Percentiles rank a stretch among this genome's conserved stretches.
These are phyloP conservation scores for Operophtera brumata DNA, from an alignment of 2,888 invertebrate species.

Conservation along the genomic window DNA sequence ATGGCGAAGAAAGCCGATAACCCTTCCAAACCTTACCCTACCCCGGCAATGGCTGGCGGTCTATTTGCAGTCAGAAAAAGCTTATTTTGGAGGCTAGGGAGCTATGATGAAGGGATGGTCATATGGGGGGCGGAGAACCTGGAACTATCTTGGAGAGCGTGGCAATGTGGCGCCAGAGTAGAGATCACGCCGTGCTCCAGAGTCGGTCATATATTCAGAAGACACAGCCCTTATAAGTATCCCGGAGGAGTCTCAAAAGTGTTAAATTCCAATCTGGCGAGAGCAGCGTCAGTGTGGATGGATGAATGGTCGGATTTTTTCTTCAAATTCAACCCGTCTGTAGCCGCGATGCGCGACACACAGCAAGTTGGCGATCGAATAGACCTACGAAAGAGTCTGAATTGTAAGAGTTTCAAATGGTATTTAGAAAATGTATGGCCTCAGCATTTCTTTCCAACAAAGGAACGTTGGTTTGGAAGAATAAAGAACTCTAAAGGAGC, in stretches of 20 bases:
- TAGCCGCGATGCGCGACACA: conserved; percentile 78
- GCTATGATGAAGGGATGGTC: conserved; percentile 86
- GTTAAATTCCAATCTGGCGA: conserved; percentile 93
- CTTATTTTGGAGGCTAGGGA: conserved; percentile 93
- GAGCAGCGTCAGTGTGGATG: conserved; percentile 98
- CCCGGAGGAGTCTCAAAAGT: conserved; percentile 94
- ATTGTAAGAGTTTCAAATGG: conserved; percentile 95
- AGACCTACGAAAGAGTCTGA: conserved; percentile 84
- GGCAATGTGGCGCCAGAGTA: conserved; percentile 96
- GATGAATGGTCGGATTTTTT: conserved; percentile 97
- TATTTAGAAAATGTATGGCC: conserved; percentile 97
- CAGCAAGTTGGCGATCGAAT: conserved; percentile 84
- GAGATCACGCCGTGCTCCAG: conserved; percentile 96
- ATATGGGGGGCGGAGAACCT: conserved; percentile 99
- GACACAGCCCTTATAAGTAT: conserved; percentile 96
- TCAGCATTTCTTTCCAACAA: conserved; percentile 95
- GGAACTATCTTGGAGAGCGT: conserved; percentile 97
- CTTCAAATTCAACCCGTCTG: conserved; percentile 90
- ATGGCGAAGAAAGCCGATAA: conserved; percentile 82
- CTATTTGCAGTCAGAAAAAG: conserved; percentile 93
- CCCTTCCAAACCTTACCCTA: conserved; percentile 85
- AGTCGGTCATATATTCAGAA: conserved; percentile 95
- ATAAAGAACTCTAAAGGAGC: conserved; percentile 80
- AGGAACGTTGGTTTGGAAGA: conserved; percentile 93
- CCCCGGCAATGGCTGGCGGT: conserved; percentile 97